These are phyloP conservation scores for Eira barbara DNA, from an alignment of 2,113 vertebrate species.

Conservation along the genomic window DNA sequence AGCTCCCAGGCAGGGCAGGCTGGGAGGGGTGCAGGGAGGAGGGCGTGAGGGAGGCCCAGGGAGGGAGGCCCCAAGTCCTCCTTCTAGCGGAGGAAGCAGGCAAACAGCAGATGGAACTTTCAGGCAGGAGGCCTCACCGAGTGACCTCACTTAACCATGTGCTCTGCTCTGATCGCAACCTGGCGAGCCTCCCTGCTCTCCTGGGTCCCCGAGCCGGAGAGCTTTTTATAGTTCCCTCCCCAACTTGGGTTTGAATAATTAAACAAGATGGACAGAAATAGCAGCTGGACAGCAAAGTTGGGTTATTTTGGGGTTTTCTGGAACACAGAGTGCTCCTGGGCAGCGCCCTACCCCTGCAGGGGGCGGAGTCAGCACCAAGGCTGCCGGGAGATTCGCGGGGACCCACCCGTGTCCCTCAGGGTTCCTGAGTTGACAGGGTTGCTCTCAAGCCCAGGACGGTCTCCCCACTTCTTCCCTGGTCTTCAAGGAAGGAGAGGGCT, in stretches of 20 bases:
- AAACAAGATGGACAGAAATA: constrained; percentile 76
- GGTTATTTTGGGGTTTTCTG: constrained; percentile 78
- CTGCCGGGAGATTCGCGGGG: constrained; percentile 42
- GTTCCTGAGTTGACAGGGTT: background rate
- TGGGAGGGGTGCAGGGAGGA: background rate
- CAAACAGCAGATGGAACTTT: constrained; percentile 33
- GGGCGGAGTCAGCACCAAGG: constrained; percentile 42
- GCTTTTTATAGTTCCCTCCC: constrained; percentile 74
- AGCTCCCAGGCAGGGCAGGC: background rate
- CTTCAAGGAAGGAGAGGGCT: background rate
- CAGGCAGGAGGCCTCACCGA: background rate
- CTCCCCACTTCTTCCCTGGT: background rate
- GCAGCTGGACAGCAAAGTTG: constrained; percentile 61
- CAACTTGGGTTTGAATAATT: constrained; percentile 77
- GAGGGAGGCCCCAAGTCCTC: background rate
- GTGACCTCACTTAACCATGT: constrained; percentile 61
- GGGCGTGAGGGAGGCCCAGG: background rate
- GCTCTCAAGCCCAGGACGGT: background rate
- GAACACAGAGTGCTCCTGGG: constrained; percentile 67
- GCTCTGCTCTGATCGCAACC: constrained; percentile 52
- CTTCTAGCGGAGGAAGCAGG: background rate
- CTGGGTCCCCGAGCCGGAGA: constrained; percentile 66
- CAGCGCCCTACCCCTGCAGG: constrained; percentile 35
- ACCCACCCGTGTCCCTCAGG: background rate
- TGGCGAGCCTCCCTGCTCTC: constrained; percentile 68